Evolutionary conservation across 2,113 vertebrate genomes (phyloP), one percentile per base, ranked within the genome.

Genomic region (Nothoprocta pentlandii): DNA sequence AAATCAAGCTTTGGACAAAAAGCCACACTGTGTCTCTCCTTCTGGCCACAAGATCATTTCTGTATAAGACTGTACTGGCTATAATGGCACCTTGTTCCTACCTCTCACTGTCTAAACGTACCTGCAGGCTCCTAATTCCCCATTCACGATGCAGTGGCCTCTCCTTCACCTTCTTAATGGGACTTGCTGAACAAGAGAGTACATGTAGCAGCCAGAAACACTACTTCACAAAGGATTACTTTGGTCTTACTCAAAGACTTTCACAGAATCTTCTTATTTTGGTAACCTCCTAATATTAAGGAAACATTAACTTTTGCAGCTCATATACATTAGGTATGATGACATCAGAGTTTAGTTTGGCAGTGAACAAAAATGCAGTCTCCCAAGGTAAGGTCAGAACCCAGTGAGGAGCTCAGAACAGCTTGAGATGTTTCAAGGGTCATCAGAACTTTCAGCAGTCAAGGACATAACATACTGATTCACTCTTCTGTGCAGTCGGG

Each of bases 71-170:
- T 76, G 26, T 26, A 73, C 5, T 39, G 23, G 12, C 30, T 69
- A 9, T 16, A 82, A 69, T 2, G 85, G 32, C 5, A 80, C 61
- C 21, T 62, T 71, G 32, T 76, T 77, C 73, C 23, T 69, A 9
- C 7, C 17, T 23, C 16, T 54, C 6, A n/a, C 16, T 51, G 19
- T 36, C 66, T 54, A 70, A 34, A 58, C 32, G 14, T 16, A 32
- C 30, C 36, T 0, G 0, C 21, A 32, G 32, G 32, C 63, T 25
- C 68, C 32, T 42, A 51, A 46, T 39, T 76, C 44, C 22, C 30
- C 4, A 28, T 2, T 13, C 11, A 58, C 6, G 23, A 87, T 20
- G 15, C 36, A 32, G 5, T 17, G 16, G 42, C n/a, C 9, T 82
- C 6, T 49, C 63, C 70, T 30, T 81, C 36, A 59, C n/a, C 66